Evolutionary conservation across 2,888 invertebrate species (phyloP).

Genomic region (Xestia ashworthii): DNA sequence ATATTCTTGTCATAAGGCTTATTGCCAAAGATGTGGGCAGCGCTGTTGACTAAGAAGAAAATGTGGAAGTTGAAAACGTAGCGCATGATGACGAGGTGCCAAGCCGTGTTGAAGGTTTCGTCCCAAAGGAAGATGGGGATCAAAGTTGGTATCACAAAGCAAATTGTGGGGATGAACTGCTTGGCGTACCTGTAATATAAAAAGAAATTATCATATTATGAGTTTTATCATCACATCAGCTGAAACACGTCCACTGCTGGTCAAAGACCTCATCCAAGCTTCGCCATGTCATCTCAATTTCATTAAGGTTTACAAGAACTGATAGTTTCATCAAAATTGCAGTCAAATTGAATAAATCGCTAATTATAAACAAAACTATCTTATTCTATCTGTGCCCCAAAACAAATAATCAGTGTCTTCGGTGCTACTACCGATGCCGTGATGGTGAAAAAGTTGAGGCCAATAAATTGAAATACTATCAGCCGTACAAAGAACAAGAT

Average conservation of each 20-base stretch:
- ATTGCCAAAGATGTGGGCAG: constrained; percentile 89
- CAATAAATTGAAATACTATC: no score
- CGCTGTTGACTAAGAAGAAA: constrained; percentile 92
- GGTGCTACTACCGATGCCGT: background rate
- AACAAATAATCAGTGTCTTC: background rate
- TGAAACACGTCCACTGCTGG: background rate
- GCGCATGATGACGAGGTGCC: constrained; percentile 85
- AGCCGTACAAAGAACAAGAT: background rate
- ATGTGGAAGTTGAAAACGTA: constrained; percentile 90
- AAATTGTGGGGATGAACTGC: constrained; percentile 70
- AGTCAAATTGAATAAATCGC: background rate
- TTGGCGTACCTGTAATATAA: constrained; percentile 53
- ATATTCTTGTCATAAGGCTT: constrained; percentile 84
- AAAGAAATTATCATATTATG: background rate
- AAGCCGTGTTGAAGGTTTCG: constrained; percentile 83
- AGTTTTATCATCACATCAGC: background rate
- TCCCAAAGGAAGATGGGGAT: constrained; percentile 91
- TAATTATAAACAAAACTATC: background rate
- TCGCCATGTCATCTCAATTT: background rate
- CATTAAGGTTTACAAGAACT: background rate
- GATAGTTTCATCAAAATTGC: background rate
- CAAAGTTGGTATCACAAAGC: constrained; percentile 85
- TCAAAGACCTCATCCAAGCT: background rate
- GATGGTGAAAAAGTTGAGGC: no score
- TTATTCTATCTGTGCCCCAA: background rate